Conservation (phyloP, 2,888 invertebrate genomes). For the Cenopis cana region DNA sequence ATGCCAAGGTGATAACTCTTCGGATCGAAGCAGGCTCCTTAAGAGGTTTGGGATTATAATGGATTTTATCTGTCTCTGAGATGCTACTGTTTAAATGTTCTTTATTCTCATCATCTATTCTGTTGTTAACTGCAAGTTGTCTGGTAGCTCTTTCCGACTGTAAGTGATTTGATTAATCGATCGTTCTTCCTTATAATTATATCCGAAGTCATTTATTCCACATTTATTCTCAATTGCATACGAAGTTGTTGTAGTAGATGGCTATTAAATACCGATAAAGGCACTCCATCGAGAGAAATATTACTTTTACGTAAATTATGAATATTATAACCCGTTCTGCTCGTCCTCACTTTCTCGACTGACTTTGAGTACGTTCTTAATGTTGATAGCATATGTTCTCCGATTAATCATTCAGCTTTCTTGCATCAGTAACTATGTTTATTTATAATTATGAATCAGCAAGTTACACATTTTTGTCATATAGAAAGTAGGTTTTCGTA, state of each 20-base stretch:
- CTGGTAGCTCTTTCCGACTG: not conserved
- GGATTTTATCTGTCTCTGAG: not conserved
- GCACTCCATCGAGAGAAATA: constrained; percentile 55
- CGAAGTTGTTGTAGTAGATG: constrained; percentile 31
- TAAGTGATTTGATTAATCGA: not conserved
- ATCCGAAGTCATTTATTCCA: constrained; percentile 9
- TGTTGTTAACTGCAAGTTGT: too few species aligned
- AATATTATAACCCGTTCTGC: constrained; percentile 69
- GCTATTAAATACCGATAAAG: constrained; percentile 48
- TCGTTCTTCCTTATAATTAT: constrained; percentile 1
- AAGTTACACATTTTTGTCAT: constrained; percentile 38
- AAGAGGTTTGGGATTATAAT: constrained; percentile 13
- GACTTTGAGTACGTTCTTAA: constrained; percentile 65
- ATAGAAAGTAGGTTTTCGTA: constrained; percentile 46
- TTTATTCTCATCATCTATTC: not conserved
- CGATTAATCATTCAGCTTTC: constrained; percentile 46
- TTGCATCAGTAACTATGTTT: constrained; percentile 41
- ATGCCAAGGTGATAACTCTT: constrained; percentile 73
- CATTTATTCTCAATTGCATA: constrained; percentile 13
- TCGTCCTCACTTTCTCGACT: constrained; percentile 74
- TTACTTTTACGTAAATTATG: constrained; percentile 67
- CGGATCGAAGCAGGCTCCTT: constrained; percentile 54
- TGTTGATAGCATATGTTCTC: constrained; percentile 52
- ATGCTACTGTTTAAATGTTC: not conserved
- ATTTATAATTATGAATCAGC: constrained; percentile 49